Evolutionary conservation across 2,113 vertebrate species (phyloP).

Genomic region (Ailurus styani): DNA sequence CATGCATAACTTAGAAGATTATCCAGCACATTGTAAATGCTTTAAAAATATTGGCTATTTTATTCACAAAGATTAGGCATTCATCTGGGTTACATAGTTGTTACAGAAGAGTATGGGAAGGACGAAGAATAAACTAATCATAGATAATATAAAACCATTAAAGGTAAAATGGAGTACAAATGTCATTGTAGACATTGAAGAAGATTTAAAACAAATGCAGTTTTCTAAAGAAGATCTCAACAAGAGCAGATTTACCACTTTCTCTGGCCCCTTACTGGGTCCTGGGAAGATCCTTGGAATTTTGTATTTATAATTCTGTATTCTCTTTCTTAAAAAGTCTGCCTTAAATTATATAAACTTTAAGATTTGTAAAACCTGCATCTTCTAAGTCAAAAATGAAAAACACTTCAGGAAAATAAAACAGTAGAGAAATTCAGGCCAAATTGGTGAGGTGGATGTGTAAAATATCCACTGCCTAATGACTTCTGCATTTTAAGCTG

Average conservation of each 20-base stretch:
- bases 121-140: neutral
- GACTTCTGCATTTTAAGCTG: slow-evolving; percentile 28
- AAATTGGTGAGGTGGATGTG: neutral
- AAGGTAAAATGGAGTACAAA: neutral
- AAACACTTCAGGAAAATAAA: neutral
- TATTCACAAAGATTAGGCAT: neutral
- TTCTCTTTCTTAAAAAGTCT: neutral
- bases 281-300: neutral
- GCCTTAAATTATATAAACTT: neutral
- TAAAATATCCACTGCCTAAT: neutral
- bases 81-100: neutral
- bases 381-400: slow-evolving; percentile 12
- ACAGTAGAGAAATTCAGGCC: neutral
- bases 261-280: neutral
- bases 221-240: neutral
- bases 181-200: neutral
- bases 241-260: neutral
- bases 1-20: neutral
- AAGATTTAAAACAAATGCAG: neutral
- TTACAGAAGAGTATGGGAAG: neutral
- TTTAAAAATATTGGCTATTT: slow-evolving; percentile 13
- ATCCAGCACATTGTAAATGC: neutral
- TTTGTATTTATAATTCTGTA: neutral
- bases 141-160: neutral
- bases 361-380: neutral